Evolutionary conservation across 2,888 invertebrate species (phyloP).

Genomic region (Tortricodes alternella): DNA sequence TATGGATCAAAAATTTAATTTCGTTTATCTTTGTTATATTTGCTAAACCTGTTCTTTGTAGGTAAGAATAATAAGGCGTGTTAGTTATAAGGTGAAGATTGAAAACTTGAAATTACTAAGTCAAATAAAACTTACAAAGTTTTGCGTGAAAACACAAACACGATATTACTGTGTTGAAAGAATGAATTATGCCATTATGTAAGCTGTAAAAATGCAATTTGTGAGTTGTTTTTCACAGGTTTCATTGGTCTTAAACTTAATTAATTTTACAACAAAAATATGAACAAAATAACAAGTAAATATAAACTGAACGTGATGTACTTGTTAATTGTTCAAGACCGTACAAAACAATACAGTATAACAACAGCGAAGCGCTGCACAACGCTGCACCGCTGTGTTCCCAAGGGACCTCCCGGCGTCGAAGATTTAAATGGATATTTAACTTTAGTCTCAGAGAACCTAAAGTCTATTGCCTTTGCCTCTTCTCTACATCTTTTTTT

Average conservation of each 20-base stretch:
- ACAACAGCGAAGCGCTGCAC: conserved; percentile 48
- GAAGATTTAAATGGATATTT: conserved; percentile 82
- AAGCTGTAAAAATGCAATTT: no score
- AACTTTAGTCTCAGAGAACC: conserved; percentile 79
- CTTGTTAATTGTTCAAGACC: conserved; percentile 20
- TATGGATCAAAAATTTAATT: no score
- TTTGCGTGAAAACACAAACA: no score
- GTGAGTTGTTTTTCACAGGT: no score
- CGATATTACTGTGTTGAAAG: no score
- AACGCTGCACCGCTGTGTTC: conserved; percentile 67
- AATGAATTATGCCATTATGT: no score
- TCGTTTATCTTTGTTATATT: no score
- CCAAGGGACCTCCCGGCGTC: conserved; percentile 56
- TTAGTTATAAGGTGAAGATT: no score
- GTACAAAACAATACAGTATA: conserved; percentile 19
- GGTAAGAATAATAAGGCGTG: no score
- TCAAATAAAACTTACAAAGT: no score
- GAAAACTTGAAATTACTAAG: no score
- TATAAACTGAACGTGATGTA: not conserved
- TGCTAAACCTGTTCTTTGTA: no score
- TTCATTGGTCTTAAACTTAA: not conserved
- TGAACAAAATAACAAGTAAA: not conserved
- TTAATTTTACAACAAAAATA: not conserved
- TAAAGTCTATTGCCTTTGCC: conserved; percentile 71
- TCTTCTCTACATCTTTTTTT: conserved; percentile 43